Conservation (phyloP, 2,113 vertebrate genomes). For the Chunga burmeisteri region DNA sequence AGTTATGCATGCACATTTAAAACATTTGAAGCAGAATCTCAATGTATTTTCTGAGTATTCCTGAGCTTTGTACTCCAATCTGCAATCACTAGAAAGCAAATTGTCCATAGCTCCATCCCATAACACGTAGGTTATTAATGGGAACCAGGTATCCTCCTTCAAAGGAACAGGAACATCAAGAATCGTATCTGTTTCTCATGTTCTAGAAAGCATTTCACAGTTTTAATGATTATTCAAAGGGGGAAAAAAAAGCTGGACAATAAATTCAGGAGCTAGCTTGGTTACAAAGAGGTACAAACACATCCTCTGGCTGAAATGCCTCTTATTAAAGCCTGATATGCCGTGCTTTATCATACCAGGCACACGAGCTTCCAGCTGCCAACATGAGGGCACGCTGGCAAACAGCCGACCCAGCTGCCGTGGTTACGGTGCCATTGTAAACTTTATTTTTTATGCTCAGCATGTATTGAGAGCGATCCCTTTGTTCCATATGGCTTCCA, state of each 20-base stretch:
- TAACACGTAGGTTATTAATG: constrained; percentile 38
- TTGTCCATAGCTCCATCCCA: constrained; percentile 23
- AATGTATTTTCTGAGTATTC: neutral
- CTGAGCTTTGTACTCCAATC: constrained; percentile 48
- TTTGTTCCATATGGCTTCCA: constrained; percentile 66
- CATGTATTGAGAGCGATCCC: neutral
- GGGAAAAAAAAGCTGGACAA: neutral
- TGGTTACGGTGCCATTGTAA: constrained; percentile 26
- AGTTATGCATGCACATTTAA: neutral
- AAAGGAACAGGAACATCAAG: constrained; percentile 32
- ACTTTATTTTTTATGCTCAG: constrained; percentile 15
- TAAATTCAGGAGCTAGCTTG: neutral
- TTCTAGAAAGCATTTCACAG: constrained; percentile 30
- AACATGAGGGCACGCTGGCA: constrained; percentile 31
- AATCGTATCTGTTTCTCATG: constrained; percentile 26
- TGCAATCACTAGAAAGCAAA: constrained; percentile 55
- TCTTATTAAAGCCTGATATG: neutral
- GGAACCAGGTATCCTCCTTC: constrained; percentile 61
- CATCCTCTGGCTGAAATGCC: neutral
- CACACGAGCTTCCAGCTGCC: constrained; percentile 9
- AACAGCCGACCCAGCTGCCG: constrained; percentile 22
- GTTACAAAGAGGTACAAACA: neutral
- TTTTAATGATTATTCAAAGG: constrained; percentile 17
- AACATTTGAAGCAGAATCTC: neutral
- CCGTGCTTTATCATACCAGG: neutral